These are phyloP conservation scores for Nanorana parkeri DNA, from an alignment of 2,113 vertebrate genomes.

Conservation along the genomic window DNA sequence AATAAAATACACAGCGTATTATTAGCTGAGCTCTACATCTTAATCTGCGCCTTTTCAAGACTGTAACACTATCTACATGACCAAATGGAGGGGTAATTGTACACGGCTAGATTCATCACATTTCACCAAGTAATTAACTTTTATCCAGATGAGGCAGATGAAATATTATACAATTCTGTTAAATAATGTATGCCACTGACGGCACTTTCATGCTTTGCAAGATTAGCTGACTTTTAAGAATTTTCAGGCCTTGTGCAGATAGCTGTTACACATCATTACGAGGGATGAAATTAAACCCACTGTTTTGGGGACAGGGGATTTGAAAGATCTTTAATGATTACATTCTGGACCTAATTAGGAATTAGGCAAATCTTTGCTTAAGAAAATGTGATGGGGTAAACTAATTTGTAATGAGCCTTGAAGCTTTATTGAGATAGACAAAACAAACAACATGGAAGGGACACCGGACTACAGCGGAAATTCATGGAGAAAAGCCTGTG, in stretches of 20 bases:
- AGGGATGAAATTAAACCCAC: constrained; percentile 52
- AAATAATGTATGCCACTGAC: constrained; percentile 56
- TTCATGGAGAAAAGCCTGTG: background rate
- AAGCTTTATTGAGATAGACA: constrained; percentile 21
- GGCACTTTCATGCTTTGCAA: constrained; percentile 45
- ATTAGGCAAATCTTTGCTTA: constrained; percentile 35
- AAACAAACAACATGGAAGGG: constrained; percentile 15
- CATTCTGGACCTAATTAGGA: constrained; percentile 55
- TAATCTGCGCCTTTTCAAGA: constrained; percentile 32
- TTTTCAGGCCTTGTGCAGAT: constrained; percentile 50
- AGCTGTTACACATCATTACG: constrained; percentile 52
- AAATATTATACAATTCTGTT: constrained; percentile 57
- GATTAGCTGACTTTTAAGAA: constrained; percentile 54
- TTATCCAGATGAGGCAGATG: constrained; percentile 56
- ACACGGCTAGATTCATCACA: constrained; percentile 49
- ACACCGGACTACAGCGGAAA: background rate
- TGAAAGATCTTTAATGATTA: constrained; percentile 45
- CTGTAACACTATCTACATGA: constrained; percentile 53
- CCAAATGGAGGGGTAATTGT: constrained; percentile 56
- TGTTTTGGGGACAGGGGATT: constrained; percentile 53
- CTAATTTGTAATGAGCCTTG: constrained; percentile 26
- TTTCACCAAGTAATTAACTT: constrained; percentile 58
- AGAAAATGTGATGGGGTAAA: constrained; percentile 32
- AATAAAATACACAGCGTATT: constrained; percentile 49
- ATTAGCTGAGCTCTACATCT: constrained; percentile 50